Percentiles rank a stretch among this genome's conserved stretches.
Evolutionary conservation across 2,888 invertebrate species (phyloP).

Genomic region (Chamaedrilus cognettii): DNA sequence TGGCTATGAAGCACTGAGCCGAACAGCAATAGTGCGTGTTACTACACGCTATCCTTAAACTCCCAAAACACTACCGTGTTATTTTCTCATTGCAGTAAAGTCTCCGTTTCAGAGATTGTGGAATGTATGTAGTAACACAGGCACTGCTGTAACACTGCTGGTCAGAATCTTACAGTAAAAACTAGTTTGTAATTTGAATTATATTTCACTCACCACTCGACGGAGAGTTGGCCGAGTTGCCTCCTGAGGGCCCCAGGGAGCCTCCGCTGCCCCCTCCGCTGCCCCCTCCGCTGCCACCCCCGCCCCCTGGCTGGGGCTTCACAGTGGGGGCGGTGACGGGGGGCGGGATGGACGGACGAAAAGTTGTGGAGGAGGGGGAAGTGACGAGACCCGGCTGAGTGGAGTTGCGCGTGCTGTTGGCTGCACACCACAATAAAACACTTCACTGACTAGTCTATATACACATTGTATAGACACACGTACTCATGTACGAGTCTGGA

Average conservation of each 20-base stretch:
- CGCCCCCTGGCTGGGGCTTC: not conserved
- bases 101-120: too few species aligned
- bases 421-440: conserved; percentile 1
- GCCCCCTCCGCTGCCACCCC: not conserved
- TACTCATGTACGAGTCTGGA: not conserved
- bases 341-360: not conserved
- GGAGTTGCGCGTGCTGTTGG: conserved; percentile 4
- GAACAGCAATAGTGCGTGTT: too few species aligned
- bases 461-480: not conserved
- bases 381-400: not conserved
- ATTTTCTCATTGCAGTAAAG: too few species aligned
- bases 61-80: too few species aligned
- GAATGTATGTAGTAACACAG: too few species aligned
- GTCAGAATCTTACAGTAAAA: too few species aligned
- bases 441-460: not conserved
- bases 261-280: not conserved
- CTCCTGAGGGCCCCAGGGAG: not conserved
- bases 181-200: too few species aligned
- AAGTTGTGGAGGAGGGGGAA: not conserved
- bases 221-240: not conserved
- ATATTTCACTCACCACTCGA: too few species aligned
- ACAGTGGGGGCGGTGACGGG: not conserved
- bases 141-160: too few species aligned
- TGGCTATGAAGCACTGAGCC: too few species aligned
- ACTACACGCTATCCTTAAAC: too few species aligned